Percentiles rank a stretch among this genome's conserved stretches.
These are phyloP conservation scores for Ibidorhyncha struthersii DNA, from an alignment of 2,113 vertebrate genomes.

Conservation along the genomic window DNA sequence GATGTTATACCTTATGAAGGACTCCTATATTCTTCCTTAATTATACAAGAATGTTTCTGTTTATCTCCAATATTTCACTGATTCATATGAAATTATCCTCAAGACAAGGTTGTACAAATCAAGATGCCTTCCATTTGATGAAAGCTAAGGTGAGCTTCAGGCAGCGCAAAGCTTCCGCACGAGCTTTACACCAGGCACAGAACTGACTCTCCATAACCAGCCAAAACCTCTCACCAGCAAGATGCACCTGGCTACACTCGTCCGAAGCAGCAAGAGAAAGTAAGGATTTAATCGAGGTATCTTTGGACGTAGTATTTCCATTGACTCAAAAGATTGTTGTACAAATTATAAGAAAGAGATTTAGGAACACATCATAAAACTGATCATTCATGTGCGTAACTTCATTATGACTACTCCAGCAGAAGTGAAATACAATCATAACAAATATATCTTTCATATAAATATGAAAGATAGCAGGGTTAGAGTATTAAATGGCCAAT, in stretches of 20 bases:
- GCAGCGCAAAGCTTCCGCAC: background rate
- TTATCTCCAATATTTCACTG: background rate
- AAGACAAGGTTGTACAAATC: background rate
- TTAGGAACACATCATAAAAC: background rate
- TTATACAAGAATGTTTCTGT: background rate
- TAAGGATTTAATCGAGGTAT: background rate
- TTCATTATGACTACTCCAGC: background rate
- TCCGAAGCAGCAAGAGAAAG: background rate
- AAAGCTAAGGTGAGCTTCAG: background rate
- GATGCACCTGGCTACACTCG: background rate
- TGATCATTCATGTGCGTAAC: background rate
- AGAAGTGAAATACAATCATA: background rate
- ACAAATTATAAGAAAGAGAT: background rate
- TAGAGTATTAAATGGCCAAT: background rate
- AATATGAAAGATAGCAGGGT: background rate
- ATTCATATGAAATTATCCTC: background rate
- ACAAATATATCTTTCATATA: background rate
- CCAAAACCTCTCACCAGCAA: background rate
- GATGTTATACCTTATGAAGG: background rate
- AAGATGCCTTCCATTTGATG: background rate
- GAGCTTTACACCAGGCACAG: background rate
- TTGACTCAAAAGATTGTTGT: background rate
- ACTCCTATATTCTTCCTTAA: background rate
- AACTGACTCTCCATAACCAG: background rate
- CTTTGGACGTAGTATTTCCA: background rate